phyloP scores from a whole-genome alignment of 2,797 vertebrate genomes.

The Hydrocynus forskahlii region DNA sequence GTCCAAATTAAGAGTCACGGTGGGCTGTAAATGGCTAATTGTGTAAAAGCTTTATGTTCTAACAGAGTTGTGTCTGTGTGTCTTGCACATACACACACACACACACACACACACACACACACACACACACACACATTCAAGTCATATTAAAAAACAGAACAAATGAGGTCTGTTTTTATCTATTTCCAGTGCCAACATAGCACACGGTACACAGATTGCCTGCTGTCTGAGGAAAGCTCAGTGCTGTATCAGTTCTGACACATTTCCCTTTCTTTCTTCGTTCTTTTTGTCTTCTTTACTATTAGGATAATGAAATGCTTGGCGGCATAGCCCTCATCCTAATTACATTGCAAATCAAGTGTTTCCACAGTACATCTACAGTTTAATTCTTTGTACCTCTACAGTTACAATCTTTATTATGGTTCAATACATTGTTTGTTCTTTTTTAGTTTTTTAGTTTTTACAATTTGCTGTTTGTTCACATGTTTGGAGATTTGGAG shows the following conservation, averaged over 20 bases:
- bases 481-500: too few relatives aligned
- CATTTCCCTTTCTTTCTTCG: constrained; percentile 8
- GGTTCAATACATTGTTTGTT: too few relatives aligned
- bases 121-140: constrained; percentile 9
- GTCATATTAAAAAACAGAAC: background rate
- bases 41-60: constrained; percentile 25
- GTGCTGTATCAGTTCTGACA: constrained; percentile 29
- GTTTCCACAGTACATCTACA: background rate
- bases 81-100: constrained; percentile 23
- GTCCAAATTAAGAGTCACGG: constrained; percentile 28
- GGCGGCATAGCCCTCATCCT: background rate
- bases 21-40: constrained; percentile 27
- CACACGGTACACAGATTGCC: constrained; percentile 42
- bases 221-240: constrained; percentile 39
- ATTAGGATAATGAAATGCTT: constrained; percentile 29
- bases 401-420: background rate
- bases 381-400: background rate
- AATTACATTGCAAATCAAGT: constrained; percentile 19
- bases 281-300: constrained; percentile 16
- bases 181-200: constrained; percentile 18
- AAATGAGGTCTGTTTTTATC: constrained; percentile 21
- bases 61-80: constrained; percentile 20
- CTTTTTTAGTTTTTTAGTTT: too few relatives aligned
- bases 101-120: constrained; percentile 39
- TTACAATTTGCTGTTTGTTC: too few relatives aligned